Evolutionary conservation across 2,797 vertebrate species (phyloP).

Genomic region (Huso huso): DNA sequence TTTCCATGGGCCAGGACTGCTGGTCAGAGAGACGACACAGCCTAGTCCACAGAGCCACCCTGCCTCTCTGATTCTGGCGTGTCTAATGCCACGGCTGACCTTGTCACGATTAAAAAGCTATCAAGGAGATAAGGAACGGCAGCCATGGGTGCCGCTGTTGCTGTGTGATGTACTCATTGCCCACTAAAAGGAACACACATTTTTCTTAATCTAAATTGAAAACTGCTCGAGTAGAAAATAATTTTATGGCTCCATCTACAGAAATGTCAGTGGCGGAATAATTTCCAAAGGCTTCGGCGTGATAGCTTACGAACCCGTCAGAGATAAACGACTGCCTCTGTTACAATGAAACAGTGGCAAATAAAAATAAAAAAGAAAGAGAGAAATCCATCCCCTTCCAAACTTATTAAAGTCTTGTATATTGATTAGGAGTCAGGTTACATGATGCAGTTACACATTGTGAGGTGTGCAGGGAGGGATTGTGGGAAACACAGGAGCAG

Average conservation of each 20-base stretch:
- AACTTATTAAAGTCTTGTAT: background rate
- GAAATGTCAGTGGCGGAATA: slow-evolving; percentile 20
- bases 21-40: too few species aligned
- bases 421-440: slow-evolving; percentile 25
- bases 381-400: background rate
- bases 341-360: background rate
- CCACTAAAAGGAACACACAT: slow-evolving; percentile 30
- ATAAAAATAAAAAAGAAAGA: background rate
- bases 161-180: slow-evolving; percentile 27
- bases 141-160: too few species aligned
- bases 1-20: background rate
- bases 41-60: too few species aligned
- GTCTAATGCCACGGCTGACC: too few species aligned
- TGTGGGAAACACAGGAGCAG: background rate
- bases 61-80: too few species aligned
- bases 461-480: background rate
- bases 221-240: slow-evolving; percentile 52
- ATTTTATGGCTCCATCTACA: slow-evolving; percentile 33
- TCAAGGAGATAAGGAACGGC: too few species aligned
- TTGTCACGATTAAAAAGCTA: too few species aligned
- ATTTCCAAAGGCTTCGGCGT: background rate
- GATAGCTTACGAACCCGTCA: slow-evolving; percentile 6
- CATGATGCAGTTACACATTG: background rate
- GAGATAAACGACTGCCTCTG: slow-evolving; percentile 20
- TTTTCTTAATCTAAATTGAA: slow-evolving; percentile 51